phyloP scores from a whole-genome alignment of 2,888 invertebrate genomes.

The Meghimatium bilineatum region DNA sequence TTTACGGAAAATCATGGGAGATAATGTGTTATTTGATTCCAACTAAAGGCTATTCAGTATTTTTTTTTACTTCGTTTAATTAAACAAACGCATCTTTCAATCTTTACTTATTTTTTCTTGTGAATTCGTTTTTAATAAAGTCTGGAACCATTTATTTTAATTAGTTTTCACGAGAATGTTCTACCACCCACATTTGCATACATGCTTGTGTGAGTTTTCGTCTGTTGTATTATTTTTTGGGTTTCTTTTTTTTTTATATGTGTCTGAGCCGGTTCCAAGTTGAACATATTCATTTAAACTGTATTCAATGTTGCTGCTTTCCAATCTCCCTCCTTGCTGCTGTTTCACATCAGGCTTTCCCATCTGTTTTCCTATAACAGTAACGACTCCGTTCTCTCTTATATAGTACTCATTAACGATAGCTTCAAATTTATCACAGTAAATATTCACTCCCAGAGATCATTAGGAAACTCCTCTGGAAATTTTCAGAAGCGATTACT shows the following conservation, averaged over 20 bases:
- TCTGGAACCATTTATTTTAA: background rate
- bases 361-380: background rate
- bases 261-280: background rate
- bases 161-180: background rate
- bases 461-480: background rate
- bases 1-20: too few relatives aligned
- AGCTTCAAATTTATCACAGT: background rate
- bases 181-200: background rate
- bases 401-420: background rate
- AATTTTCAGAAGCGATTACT: background rate
- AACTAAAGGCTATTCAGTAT: too few relatives aligned
- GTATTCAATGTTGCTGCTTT: background rate
- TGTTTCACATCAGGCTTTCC: background rate
- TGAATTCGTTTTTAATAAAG: background rate
- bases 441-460: background rate
- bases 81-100: background rate
- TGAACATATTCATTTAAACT: background rate
- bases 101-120: background rate
- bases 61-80: too few relatives aligned
- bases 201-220: background rate
- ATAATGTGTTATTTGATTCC: too few relatives aligned
- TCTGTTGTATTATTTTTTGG: background rate
- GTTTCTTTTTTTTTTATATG: background rate
- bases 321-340: background rate
- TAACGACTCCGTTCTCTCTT: background rate